Evolutionary conservation across 2,113 vertebrate genomes (phyloP).

Genomic region (Dromiciops gliroides): DNA sequence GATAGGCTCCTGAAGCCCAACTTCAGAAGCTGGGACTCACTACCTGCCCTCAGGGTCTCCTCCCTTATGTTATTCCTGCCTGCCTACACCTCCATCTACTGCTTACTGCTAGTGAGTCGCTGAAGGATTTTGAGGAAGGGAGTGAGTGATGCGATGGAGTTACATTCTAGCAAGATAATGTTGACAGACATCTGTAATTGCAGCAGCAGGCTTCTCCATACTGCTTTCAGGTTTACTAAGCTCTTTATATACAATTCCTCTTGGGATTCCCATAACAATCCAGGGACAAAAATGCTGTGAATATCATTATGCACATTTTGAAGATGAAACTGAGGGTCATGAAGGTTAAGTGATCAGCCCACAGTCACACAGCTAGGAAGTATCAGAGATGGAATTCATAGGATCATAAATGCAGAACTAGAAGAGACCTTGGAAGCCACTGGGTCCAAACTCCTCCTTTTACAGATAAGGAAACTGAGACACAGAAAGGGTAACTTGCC

Average conservation of each 20-base stretch:
- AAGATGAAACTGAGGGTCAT: not conserved
- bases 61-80: not conserved
- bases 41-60: not conserved
- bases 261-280: not conserved
- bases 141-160: not conserved
- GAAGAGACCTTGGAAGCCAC: not conserved
- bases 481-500: not conserved
- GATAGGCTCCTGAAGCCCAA: not conserved
- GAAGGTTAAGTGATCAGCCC: not conserved
- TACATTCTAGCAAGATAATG: not conserved
- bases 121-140: not conserved
- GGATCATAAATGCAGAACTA: not conserved
- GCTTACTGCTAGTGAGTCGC: not conserved
- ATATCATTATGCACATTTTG: not conserved
- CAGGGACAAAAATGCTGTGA: not conserved
- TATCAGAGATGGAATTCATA: not conserved
- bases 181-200: not conserved
- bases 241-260: not conserved
- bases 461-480: not conserved
- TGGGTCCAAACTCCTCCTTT: not conserved
- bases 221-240: not conserved
- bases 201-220: not conserved
- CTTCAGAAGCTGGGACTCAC: not conserved
- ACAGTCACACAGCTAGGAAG: not conserved
- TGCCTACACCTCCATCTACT: not conserved